Percentiles rank a stretch among this genome's conserved stretches.
These are phyloP conservation scores for human (Homo sapiens) DNA, from an alignment of 2,113 vertebrate species.

Conservation along the genomic window GRCh38 chr4:171876001-171876500, in stretches of 20 bases:
- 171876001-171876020: background rate
- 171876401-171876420: background rate
- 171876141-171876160: background rate
- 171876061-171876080: background rate
- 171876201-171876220: background rate
- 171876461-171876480: background rate
- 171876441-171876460: background rate
- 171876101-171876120: background rate
- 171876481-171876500: background rate
- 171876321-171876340: background rate
- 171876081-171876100: background rate
- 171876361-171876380: background rate
- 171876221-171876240: conserved; percentile 18
- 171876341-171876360: background rate
- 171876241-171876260: background rate
- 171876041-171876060: background rate
- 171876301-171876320: background rate
- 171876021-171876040: background rate
- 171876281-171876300: background rate
- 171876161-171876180: background rate
- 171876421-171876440: background rate
- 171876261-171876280: background rate
- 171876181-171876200: background rate
- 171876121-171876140: background rate
- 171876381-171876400: background rate